phyloP scores from a whole-genome alignment of 2,113 vertebrate species.

The Mystacornis crossleyi region DNA sequence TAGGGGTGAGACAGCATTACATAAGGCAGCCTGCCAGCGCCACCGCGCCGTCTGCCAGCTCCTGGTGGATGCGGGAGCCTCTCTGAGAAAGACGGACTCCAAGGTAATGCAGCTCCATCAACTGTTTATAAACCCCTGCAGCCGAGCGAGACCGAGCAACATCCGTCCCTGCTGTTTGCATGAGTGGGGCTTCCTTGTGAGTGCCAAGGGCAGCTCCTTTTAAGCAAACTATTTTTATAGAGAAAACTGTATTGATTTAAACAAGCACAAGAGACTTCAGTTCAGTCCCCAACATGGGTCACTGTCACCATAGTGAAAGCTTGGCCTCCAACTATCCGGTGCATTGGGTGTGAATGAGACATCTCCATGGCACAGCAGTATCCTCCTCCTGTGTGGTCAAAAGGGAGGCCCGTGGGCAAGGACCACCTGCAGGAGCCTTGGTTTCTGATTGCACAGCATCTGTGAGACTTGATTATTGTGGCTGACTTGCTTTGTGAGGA shows the following conservation, averaged over 20 bases:
- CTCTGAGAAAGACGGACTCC: constrained; percentile 88
- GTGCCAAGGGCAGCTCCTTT: neutral
- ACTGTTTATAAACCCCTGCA: neutral
- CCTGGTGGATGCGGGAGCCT: constrained; percentile 90
- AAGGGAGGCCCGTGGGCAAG: neutral
- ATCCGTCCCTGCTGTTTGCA: neutral
- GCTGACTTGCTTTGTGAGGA: neutral
- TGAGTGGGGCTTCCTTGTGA: neutral
- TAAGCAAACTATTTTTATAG: neutral
- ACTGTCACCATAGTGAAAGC: neutral
- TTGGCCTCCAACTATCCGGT: neutral
- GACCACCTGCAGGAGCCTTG: neutral
- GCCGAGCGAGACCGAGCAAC: neutral
- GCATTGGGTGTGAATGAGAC: neutral
- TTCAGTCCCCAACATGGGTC: neutral
- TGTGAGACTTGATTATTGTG: neutral
- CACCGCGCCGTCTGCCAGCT: constrained; percentile 86
- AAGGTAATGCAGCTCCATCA: constrained; percentile 75
- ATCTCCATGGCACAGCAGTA: neutral
- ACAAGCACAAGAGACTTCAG: neutral
- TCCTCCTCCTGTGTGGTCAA: constrained; percentile 3
- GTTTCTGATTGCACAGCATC: neutral
- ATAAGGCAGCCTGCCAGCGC: constrained; percentile 90
- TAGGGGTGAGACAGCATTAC: constrained; percentile 94
- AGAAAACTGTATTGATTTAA: constrained; percentile 12